A percentile compares a stretch with the other conserved stretches of the same genome.
These are phyloP conservation scores for Phaonia tiefii DNA, from an alignment of 2,888 invertebrate genomes.

Conservation along the genomic window DNA sequence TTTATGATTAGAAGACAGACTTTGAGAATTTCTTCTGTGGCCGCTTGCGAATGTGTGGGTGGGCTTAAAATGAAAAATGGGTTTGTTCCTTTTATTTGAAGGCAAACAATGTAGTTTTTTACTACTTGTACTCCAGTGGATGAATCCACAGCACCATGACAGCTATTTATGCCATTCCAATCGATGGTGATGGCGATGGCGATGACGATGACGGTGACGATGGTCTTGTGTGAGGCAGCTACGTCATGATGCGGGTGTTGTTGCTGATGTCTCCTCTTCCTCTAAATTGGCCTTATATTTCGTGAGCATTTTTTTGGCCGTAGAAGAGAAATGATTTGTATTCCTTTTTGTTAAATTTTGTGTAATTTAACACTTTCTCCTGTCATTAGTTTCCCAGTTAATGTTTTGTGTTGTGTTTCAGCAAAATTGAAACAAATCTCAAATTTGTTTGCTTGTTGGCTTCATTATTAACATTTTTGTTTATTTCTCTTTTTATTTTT, in stretches of 20 bases:
- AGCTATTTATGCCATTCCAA: background rate
- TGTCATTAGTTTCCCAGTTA: constrained; percentile 73
- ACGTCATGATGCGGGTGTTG: too few species aligned
- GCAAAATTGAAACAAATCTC: constrained; percentile 37
- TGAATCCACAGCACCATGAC: too few species aligned
- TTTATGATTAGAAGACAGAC: too few species aligned
- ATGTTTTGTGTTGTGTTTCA: constrained; percentile 17
- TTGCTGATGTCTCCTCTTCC: background rate
- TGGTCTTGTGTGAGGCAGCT: background rate
- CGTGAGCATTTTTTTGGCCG: background rate
- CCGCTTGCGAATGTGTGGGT: constrained; percentile 50
- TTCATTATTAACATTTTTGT: too few species aligned
- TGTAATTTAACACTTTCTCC: constrained; percentile 76
- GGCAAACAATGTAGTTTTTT: constrained; percentile 13
- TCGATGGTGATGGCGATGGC: background rate
- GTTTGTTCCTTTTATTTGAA: constrained; percentile 49
- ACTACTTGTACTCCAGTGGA: too few species aligned
- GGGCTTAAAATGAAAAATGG: constrained; percentile 60
- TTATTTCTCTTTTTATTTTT: constrained; percentile 15
- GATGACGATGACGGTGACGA: background rate
- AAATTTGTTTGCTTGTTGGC: constrained; percentile 21
- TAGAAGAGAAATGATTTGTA: constrained; percentile 38
- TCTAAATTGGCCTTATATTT: background rate
- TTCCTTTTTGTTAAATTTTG: constrained; percentile 51
- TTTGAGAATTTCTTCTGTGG: background rate